phyloP scores from a whole-genome alignment of 2,113 vertebrate genomes.

The Menidia beryllina region DNA sequence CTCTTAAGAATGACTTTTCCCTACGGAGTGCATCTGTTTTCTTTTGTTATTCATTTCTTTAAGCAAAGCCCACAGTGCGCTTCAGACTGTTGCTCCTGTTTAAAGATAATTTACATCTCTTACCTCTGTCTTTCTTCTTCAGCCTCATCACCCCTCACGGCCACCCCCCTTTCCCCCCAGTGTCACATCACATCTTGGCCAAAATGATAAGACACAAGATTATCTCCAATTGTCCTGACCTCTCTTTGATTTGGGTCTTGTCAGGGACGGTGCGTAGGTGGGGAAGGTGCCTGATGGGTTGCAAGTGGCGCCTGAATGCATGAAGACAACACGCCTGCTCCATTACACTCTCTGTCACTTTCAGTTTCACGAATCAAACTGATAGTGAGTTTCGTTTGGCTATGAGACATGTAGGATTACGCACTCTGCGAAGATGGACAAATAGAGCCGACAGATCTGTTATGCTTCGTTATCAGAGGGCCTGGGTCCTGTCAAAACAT shows the following conservation, averaged over 20 bases:
- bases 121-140: background rate
- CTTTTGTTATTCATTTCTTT: background rate
- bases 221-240: slow-evolving; percentile 63
- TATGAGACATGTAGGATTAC: slow-evolving; percentile 73
- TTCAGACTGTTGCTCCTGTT: slow-evolving; percentile 18
- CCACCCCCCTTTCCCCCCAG: background rate
- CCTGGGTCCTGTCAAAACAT: slow-evolving; percentile 68
- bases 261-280: slow-evolving; percentile 29
- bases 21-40: background rate
- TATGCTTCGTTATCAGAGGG: slow-evolving; percentile 70
- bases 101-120: slow-evolving; percentile 43
- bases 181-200: slow-evolving; percentile 66
- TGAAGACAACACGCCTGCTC: slow-evolving; percentile 59
- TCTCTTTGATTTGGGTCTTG: slow-evolving; percentile 63
- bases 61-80: slow-evolving; percentile 34
- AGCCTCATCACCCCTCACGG: background rate
- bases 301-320: slow-evolving; percentile 53
- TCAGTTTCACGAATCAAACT: slow-evolving; percentile 64
- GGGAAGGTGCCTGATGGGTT: slow-evolving; percentile 27
- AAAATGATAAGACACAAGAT: slow-evolving; percentile 59
- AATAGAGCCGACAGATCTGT: slow-evolving; percentile 75
- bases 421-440: slow-evolving; percentile 70
- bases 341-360: slow-evolving; percentile 72
- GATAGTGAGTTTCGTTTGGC: slow-evolving; percentile 53
- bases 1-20: slow-evolving; percentile 12